Conservation (phyloP, 2,888 invertebrate genomes). For the Brachynemurus nebulosus region DNA sequence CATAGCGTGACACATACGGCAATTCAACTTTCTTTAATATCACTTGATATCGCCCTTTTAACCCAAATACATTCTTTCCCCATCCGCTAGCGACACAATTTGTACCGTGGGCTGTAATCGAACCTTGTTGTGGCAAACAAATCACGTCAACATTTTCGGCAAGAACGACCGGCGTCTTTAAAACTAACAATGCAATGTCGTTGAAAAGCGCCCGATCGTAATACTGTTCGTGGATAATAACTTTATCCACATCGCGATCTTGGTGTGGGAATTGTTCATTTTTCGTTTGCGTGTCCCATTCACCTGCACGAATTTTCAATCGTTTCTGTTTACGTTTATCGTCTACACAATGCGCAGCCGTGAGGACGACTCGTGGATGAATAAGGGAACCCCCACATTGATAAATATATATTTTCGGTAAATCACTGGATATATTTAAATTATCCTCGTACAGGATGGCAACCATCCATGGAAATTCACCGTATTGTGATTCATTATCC, state of each 20-base stretch:
- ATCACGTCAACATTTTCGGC: conserved; percentile 56
- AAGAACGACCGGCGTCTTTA: conserved; percentile 42
- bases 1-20: conserved; percentile 44
- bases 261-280: conserved; percentile 55
- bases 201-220: conserved; percentile 54
- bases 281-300: conserved; percentile 69
- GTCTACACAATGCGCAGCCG: conserved; percentile 65
- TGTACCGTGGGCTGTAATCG: conserved; percentile 33
- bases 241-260: conserved; percentile 44
- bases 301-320: conserved; percentile 49
- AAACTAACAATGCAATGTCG: conserved; percentile 58
- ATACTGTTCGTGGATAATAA: conserved; percentile 47
- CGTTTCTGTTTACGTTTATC: conserved; percentile 24
- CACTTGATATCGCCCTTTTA: conserved; percentile 41
- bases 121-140: conserved; percentile 43
- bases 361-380: conserved; percentile 57
- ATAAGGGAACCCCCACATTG: conserved; percentile 72
- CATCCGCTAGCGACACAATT: conserved; percentile 59
- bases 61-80: conserved; percentile 58
- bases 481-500: conserved; percentile 56
- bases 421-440: conserved; percentile 40
- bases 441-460: conserved; percentile 66
- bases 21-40: conserved; percentile 61
- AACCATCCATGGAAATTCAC: conserved; percentile 40
- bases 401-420: conserved; percentile 44